Conservation (phyloP, 2,797 vertebrate species). For the Antennarius maculatus region DNA sequence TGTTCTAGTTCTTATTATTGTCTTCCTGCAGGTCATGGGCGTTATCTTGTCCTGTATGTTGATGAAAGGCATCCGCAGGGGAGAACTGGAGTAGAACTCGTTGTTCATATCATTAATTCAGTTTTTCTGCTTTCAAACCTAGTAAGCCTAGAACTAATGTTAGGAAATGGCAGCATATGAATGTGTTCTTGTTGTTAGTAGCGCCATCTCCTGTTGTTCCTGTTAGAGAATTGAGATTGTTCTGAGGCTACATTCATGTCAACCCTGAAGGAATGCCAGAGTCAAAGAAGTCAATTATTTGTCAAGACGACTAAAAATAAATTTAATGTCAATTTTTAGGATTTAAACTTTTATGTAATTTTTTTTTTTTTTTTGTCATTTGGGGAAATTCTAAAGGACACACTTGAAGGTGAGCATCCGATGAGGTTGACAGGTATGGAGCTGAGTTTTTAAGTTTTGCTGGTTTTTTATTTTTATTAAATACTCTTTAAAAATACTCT, state of each 20-base stretch:
- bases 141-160: constrained; percentile 2
- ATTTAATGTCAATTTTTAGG: too few species aligned
- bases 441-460: constrained; percentile 21
- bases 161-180: neutral
- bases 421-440: too few species aligned
- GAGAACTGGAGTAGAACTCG: neutral
- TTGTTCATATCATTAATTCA: constrained; percentile 19
- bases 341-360: too few species aligned
- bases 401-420: too few species aligned
- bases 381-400: too few species aligned
- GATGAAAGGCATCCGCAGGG: constrained; percentile 90
- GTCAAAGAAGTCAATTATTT: too few species aligned
- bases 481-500: too few species aligned
- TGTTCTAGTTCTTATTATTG: constrained; percentile 86
- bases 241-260: neutral
- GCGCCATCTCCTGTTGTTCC: constrained; percentile 24
- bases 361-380: too few species aligned
- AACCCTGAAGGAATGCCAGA: too few species aligned
- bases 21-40: constrained; percentile 90
- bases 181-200: neutral
- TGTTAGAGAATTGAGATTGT: constrained; percentile 21
- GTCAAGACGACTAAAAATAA: too few species aligned
- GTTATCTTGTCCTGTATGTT: constrained; percentile 89
- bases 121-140: constrained; percentile 13
- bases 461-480: constrained; percentile 65